Conservation (phyloP, 2,888 invertebrate species). For the Pterobdella sp. region DNA sequence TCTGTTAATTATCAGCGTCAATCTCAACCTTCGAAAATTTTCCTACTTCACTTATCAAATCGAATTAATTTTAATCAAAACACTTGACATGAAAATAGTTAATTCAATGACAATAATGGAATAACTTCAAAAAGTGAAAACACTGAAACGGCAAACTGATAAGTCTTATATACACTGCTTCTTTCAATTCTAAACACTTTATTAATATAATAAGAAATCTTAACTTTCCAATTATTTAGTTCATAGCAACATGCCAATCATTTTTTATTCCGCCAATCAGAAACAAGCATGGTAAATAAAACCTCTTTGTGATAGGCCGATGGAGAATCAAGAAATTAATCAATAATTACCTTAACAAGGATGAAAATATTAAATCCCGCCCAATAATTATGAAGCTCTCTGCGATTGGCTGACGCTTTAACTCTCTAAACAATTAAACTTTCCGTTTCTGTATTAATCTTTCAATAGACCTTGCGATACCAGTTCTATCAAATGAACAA, state of each 20-base stretch:
- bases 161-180: no score
- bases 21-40: no score
- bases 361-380: background rate
- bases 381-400: background rate
- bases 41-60: no score
- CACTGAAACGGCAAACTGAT: no score
- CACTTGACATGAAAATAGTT: no score
- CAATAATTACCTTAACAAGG: slow-evolving; percentile 12
- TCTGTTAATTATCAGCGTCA: no score
- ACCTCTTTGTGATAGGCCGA: slow-evolving; percentile 2
- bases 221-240: slow-evolving; percentile 2
- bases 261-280: background rate
- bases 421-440: slow-evolving; percentile 13
- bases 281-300: background rate
- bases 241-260: background rate
- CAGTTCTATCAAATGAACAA: background rate
- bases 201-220: slow-evolving; percentile 5
- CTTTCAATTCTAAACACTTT: no score
- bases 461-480: background rate
- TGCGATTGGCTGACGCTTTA: background rate
- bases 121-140: no score
- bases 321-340: slow-evolving; percentile 14
- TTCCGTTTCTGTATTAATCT: slow-evolving; percentile 12
- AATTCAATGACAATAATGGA: no score
- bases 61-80: no score